These are phyloP conservation scores for Cephalopterus ornatus DNA, from an alignment of 2,113 vertebrate species.

Conservation along the genomic window DNA sequence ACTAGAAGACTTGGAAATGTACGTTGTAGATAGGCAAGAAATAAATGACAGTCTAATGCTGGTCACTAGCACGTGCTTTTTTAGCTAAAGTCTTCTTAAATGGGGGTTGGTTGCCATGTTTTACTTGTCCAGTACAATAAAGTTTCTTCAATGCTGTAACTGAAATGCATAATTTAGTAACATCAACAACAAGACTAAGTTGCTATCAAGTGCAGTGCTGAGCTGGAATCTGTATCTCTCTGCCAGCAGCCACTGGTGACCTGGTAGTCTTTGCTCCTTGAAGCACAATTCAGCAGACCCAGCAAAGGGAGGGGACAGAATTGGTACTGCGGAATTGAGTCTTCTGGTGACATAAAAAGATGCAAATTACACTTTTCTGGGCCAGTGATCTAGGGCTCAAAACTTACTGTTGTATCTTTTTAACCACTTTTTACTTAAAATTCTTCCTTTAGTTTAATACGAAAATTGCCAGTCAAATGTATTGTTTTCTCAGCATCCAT, in stretches of 20 bases:
- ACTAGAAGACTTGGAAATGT: neutral
- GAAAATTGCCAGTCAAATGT: neutral
- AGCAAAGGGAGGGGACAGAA: neutral
- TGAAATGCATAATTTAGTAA: neutral
- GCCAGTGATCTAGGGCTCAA: neutral
- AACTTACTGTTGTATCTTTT: neutral
- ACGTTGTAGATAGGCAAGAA: neutral
- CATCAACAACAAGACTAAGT: neutral
- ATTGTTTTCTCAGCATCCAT: neutral
- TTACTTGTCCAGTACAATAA: neutral
- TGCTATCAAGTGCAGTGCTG: neutral
- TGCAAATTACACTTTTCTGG: neutral
- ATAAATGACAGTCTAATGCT: neutral
- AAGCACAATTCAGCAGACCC: neutral
- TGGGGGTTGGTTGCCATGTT: neutral
- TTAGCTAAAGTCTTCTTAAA: neutral
- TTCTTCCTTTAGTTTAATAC: neutral
- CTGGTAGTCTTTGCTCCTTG: neutral
- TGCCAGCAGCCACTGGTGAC: neutral
- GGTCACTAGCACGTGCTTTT: neutral
- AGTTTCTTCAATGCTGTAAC: neutral
- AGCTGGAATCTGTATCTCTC: neutral
- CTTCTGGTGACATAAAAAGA: neutral
- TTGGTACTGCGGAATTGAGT: neutral
- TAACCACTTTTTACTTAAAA: neutral